phyloP scores from a whole-genome alignment of 1,140 invertebrate genomes.

The Thrips palmi region DNA sequence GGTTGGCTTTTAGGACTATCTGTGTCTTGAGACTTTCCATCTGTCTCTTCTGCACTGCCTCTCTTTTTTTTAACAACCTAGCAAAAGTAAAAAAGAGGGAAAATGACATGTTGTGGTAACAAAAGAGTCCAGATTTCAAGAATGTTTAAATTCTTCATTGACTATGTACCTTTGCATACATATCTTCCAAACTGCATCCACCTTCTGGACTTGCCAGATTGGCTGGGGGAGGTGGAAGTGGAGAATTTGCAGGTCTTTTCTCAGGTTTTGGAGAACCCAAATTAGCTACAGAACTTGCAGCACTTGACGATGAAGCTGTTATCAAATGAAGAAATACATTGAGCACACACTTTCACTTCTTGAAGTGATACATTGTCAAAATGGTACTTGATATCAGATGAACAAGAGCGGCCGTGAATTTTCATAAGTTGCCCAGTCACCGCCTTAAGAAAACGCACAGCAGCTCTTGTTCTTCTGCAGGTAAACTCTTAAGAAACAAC shows the following conservation, averaged over 20 bases:
- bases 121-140: slow-evolving; percentile 3
- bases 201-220: slow-evolving; percentile 24
- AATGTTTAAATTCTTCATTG: slow-evolving; percentile 40
- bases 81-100: slow-evolving; percentile 13
- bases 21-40: slow-evolving; percentile 18
- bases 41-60: slow-evolving; percentile 11
- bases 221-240: slow-evolving; percentile 50
- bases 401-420: not conserved
- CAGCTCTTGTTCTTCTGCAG: not conserved
- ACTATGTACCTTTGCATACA: slow-evolving; percentile 65
- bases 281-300: slow-evolving; percentile 48
- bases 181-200: slow-evolving; percentile 53
- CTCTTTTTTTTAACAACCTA: slow-evolving; percentile 15
- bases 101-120: not conserved
- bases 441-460: slow-evolving; percentile 2
- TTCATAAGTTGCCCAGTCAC: slow-evolving; percentile 7
- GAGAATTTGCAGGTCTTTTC: slow-evolving; percentile 70
- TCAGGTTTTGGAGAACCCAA: slow-evolving; percentile 65
- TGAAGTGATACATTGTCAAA: slow-evolving; percentile 4
- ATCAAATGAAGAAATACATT: slow-evolving; percentile 13
- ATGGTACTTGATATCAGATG: not conserved
- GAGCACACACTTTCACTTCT: slow-evolving; percentile 6
- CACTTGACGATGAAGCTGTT: slow-evolving; percentile 56
- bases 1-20: slow-evolving; percentile 12
- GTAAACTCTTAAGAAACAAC: not conserved